Evolutionary conservation across 2,888 invertebrate species (phyloP).

Genomic region (Phasia obesa): DNA sequence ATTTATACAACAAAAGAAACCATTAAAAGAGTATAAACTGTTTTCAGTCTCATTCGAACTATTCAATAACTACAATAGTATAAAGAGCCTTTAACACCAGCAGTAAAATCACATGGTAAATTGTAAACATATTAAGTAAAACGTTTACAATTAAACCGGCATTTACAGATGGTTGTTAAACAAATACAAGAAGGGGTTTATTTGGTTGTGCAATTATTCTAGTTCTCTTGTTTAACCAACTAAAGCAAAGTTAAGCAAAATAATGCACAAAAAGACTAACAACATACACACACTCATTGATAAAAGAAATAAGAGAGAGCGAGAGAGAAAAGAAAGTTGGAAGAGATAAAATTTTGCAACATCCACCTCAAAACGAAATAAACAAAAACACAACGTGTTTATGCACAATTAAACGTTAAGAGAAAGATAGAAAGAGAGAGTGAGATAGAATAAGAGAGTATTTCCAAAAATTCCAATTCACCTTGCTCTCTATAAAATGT

Average conservation of each 20-base stretch:
- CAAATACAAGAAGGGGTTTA: constrained; percentile 56
- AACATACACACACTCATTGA: neutral
- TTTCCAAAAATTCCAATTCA: constrained; percentile 36
- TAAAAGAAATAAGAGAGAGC: neutral
- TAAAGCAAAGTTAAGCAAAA: constrained; percentile 3
- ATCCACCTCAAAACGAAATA: constrained; percentile 2
- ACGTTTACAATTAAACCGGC: constrained; percentile 70
- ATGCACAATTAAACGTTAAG: neutral
- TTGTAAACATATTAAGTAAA: constrained; percentile 70
- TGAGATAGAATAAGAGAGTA: neutral
- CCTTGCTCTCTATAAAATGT: neutral
- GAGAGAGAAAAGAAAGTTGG: neutral
- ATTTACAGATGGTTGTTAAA: constrained; percentile 66
- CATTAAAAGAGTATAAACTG: constrained; percentile 24
- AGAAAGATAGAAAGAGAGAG: neutral
- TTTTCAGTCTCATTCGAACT: constrained; percentile 40
- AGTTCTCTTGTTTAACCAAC: neutral
- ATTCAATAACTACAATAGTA: constrained; percentile 20
- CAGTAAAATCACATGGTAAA: constrained; percentile 65
- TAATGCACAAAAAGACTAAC: too few relatives aligned
- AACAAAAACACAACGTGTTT: constrained; percentile 30
- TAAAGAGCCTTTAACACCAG: constrained; percentile 13
- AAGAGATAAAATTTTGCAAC: neutral
- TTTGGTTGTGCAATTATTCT: neutral
- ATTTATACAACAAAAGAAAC: constrained; percentile 19